Percentiles rank a stretch among this genome's conserved stretches.
Conservation (phyloP, 2,113 vertebrate species). For the Vulpes ferrilata region DNA sequence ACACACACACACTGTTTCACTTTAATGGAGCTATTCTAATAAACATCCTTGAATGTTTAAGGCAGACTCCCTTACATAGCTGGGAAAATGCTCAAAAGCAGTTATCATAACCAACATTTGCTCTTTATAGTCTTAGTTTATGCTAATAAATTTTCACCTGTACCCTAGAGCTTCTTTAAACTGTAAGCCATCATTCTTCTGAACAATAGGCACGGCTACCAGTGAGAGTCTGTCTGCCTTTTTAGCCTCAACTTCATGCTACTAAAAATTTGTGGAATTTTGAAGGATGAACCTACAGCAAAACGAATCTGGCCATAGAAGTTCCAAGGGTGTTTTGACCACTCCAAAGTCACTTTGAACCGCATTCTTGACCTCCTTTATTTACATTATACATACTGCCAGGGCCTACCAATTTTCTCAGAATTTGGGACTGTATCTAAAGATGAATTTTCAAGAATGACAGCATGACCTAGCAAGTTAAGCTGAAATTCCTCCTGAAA, state of each 20-base stretch:
- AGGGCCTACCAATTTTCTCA: conserved; percentile 10
- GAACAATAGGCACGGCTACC: background rate
- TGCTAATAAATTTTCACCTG: background rate
- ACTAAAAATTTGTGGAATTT: background rate
- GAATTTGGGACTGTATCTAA: conserved; percentile 12
- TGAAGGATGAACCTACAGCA: background rate
- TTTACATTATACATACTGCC: background rate
- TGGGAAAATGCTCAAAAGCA: background rate
- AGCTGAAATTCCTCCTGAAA: conserved; percentile 37
- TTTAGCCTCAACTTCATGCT: background rate
- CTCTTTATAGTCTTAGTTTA: conserved; percentile 23
- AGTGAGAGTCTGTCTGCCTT: background rate
- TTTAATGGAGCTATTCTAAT: conserved; percentile 6
- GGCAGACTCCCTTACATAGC: background rate
- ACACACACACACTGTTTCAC: background rate
- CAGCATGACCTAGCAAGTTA: background rate
- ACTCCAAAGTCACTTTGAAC: conserved; percentile 41
- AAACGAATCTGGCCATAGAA: background rate
- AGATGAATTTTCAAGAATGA: conserved; percentile 57
- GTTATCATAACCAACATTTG: conserved; percentile 14
- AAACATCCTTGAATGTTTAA: background rate
- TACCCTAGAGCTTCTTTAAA: background rate
- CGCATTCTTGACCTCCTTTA: conserved; percentile 34
- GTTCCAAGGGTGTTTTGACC: background rate
- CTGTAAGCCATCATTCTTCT: background rate